phyloP scores from a whole-genome alignment of 2,113 vertebrate genomes.

The Ptilorrhoa leucosticta region DNA sequence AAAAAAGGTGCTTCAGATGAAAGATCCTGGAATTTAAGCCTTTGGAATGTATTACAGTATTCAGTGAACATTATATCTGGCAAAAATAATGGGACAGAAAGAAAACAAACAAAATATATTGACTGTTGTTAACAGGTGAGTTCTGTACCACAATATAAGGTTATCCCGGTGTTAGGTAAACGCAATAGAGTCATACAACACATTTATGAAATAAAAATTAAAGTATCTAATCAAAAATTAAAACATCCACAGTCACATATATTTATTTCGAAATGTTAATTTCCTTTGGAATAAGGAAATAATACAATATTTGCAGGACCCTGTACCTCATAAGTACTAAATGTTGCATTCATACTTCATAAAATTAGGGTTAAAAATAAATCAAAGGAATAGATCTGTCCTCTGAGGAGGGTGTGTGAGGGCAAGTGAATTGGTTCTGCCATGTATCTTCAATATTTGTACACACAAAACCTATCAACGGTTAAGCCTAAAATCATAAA shows the following conservation, averaged over 20 bases:
- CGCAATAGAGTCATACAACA: background rate
- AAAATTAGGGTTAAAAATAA: background rate
- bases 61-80: background rate
- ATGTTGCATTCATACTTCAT: background rate
- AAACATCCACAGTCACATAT: background rate
- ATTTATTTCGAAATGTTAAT: background rate
- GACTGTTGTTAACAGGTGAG: background rate
- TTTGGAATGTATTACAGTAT: background rate
- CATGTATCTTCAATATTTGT: background rate
- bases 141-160: accelerated
- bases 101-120: background rate
- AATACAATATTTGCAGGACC: background rate
- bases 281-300: background rate
- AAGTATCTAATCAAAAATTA: accelerated
- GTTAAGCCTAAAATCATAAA: background rate
- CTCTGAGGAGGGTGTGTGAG: background rate
- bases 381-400: background rate
- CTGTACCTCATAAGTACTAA: background rate
- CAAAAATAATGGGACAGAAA: background rate
- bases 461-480: background rate
- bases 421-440: background rate
- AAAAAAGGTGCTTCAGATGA: background rate
- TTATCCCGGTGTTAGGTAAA: background rate
- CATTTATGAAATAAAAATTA: background rate
- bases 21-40: background rate